Conservation (phyloP, 2,888 invertebrate genomes). For the Apamea anceps region DNA sequence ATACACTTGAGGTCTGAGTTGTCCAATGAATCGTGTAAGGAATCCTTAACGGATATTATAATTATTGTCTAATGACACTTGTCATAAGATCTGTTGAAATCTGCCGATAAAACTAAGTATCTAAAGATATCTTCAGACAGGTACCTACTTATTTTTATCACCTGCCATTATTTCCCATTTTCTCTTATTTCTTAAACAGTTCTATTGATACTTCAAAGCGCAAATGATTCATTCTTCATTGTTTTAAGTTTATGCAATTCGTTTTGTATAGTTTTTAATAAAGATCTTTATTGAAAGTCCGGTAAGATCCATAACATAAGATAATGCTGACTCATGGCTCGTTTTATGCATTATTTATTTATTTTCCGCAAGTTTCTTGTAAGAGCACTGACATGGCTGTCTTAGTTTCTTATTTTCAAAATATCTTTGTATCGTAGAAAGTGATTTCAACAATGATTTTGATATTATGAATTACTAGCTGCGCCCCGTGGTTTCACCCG, state of each 20-base stretch:
- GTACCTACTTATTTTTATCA: background rate
- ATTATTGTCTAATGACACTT: too few relatives aligned
- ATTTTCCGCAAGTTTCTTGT: conserved; percentile 26
- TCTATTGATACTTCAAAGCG: background rate
- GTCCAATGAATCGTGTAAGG: too few relatives aligned
- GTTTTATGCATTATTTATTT: conserved; percentile 26
- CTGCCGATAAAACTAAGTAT: too few relatives aligned
- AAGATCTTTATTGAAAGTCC: conserved; percentile 13
- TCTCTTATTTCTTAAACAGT: background rate
- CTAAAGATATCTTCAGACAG: background rate
- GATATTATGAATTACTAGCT: too few relatives aligned
- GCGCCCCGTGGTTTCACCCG: too few relatives aligned
- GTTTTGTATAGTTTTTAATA: conserved; percentile 9
- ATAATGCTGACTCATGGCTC: conserved; percentile 11
- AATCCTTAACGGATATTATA: too few relatives aligned
- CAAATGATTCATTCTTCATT: conserved; percentile 11
- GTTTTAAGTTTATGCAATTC: conserved; percentile 20
- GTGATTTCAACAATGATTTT: conserved; percentile 15
- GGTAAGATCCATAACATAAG: background rate
- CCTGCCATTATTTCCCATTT: background rate
- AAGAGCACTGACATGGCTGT: conserved; percentile 28
- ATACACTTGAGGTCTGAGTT: too few relatives aligned
- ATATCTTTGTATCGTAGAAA: conserved; percentile 34
- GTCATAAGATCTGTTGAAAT: background rate
- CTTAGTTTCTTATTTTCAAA: background rate